phyloP scores from a whole-genome alignment of 2,888 invertebrate species.

The Sphecodes monilicornis region DNA sequence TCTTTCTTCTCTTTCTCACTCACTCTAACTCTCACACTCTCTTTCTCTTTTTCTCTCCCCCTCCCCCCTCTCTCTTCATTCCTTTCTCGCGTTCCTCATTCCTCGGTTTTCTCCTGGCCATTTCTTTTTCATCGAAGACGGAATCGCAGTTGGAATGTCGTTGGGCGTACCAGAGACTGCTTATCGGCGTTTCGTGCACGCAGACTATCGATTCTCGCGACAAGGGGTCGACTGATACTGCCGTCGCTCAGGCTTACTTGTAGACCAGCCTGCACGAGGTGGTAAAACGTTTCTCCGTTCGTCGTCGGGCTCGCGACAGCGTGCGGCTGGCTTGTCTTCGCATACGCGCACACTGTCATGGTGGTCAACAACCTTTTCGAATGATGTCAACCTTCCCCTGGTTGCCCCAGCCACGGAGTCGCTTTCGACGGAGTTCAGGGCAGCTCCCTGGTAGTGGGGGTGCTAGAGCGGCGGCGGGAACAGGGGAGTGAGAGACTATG shows the following conservation, averaged over 20 bases:
- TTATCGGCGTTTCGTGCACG: conserved; percentile 77
- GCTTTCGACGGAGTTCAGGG: conserved; percentile 14
- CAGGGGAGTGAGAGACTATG: neutral
- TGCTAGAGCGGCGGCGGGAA: neutral
- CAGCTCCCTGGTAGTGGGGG: neutral
- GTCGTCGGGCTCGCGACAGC: conserved; percentile 29
- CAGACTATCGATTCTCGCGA: conserved; percentile 82
- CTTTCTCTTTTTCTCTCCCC: neutral
- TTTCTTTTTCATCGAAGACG: conserved; percentile 12
- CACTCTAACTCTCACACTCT: neutral
- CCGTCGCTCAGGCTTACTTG: conserved; percentile 67
- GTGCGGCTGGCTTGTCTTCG: conserved; percentile 39
- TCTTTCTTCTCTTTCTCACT: too few species aligned
- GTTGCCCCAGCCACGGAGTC: neutral
- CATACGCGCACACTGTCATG: conserved; percentile 18
- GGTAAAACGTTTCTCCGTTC: conserved; percentile 30
- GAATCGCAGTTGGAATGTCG: conserved; percentile 52
- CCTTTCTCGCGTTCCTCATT: neutral
- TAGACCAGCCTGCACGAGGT: conserved; percentile 48
- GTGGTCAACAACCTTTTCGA: conserved; percentile 59
- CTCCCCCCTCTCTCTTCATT: neutral
- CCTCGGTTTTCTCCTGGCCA: neutral
- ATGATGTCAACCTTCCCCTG: conserved; percentile 30
- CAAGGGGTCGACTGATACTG: conserved; percentile 70
- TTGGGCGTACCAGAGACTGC: conserved; percentile 60